These are phyloP conservation scores for Aphrocallistes beatrix DNA, from an alignment of 37 sponge, comb jelly and placozoan genomes.

Conservation along the genomic window DNA sequence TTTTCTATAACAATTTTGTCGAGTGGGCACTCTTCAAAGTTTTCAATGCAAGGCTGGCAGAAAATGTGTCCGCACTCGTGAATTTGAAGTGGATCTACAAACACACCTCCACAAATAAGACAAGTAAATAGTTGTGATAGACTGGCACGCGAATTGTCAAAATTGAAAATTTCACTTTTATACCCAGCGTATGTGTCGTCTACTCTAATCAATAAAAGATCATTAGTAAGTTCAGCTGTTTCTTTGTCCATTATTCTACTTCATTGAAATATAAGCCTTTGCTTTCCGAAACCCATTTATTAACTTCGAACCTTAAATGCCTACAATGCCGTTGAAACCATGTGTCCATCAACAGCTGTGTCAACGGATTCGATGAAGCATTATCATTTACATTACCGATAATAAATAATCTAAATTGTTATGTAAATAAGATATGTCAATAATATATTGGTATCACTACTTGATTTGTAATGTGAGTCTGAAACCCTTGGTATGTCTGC, in stretches of 20 bases:
- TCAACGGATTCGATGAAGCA: too few species aligned
- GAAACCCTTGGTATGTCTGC: too few species aligned
- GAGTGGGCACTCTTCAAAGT: neutral
- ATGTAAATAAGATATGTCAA: too few species aligned
- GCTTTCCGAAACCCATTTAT: too few species aligned
- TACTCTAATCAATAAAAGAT: neutral
- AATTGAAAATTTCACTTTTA: neutral
- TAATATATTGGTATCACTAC: too few species aligned
- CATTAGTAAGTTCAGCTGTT: neutral
- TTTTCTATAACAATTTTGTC: neutral
- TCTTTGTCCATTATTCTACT: neutral
- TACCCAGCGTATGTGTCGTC: neutral
- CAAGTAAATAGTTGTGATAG: neutral
- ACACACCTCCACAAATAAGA: neutral
- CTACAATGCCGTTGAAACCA: too few species aligned
- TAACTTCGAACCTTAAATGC: too few species aligned
- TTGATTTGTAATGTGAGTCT: too few species aligned
- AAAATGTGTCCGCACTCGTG: constrained; percentile 17
- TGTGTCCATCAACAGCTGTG: too few species aligned
- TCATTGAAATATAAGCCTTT: neutral
- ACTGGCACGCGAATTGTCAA: constrained; percentile 1
- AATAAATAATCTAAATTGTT: too few species aligned
- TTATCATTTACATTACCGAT: too few species aligned
- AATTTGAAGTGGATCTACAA: constrained; percentile 1
- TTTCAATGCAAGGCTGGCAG: neutral